Conservation (phyloP, 2,888 invertebrate species). For the Luperina nickerlii region DNA sequence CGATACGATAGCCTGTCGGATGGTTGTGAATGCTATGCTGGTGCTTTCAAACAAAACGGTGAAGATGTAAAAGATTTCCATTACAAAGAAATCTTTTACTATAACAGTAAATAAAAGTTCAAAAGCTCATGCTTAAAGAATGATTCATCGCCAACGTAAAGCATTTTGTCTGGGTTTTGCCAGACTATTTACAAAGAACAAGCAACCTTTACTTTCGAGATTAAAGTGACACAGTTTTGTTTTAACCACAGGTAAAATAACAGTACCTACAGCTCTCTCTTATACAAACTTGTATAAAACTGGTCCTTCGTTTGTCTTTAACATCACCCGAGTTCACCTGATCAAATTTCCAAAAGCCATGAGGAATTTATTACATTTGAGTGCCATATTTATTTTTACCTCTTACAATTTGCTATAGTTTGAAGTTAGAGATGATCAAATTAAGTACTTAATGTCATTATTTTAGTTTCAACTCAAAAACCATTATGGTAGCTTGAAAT, state of each 20-base stretch:
- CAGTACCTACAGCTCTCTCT: slow-evolving; percentile 16
- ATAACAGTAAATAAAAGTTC: not conserved
- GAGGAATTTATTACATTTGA: not conserved
- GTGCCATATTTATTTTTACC: not conserved
- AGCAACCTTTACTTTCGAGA: not conserved
- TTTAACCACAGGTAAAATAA: slow-evolving; percentile 6
- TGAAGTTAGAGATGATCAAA: not conserved
- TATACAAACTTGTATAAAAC: slow-evolving; percentile 24
- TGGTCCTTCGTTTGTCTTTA: slow-evolving; percentile 25
- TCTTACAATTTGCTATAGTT: not conserved
- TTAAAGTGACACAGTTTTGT: slow-evolving; percentile 1
- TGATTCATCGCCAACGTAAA: slow-evolving; percentile 10
- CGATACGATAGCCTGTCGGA: not conserved
- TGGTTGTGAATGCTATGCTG: no score
- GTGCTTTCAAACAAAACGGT: no score
- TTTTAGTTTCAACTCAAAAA: not conserved
- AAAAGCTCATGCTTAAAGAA: not conserved
- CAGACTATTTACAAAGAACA: slow-evolving; percentile 2
- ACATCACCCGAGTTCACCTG: not conserved
- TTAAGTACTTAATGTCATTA: no score
- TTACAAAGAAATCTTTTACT: not conserved
- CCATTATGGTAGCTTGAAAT: not conserved
- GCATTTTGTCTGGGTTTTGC: not conserved
- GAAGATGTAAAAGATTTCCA: not conserved
- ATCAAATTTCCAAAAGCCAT: no score